phyloP scores from a whole-genome alignment of 1,140 invertebrate genomes.

The Drosophila nannoptera region DNA sequence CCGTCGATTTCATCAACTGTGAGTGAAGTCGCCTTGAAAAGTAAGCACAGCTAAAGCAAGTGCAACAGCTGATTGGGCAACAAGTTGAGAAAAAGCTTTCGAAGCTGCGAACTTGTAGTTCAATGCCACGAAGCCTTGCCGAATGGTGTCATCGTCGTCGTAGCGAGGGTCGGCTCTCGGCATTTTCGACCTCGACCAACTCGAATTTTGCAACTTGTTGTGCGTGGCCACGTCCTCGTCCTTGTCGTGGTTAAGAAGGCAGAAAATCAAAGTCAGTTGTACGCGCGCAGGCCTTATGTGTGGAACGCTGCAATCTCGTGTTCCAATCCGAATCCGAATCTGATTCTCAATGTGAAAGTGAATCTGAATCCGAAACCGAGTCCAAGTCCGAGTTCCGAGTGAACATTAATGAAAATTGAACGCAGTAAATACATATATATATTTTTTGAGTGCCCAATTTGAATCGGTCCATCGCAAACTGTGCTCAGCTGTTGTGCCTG shows the following conservation, averaged over 20 bases:
- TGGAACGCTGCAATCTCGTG: conserved; percentile 37
- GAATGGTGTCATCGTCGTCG: conserved; percentile 10
- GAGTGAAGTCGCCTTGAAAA: too few species aligned
- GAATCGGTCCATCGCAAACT: neutral
- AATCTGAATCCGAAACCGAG: neutral
- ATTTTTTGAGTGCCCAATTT: neutral
- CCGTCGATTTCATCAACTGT: too few species aligned
- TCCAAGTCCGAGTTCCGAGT: conserved; percentile 12
- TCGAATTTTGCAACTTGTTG: conserved; percentile 30
- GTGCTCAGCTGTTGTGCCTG: conserved; percentile 9
- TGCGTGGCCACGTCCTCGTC: conserved; percentile 15
- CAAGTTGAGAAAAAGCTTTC: conserved; percentile 77
- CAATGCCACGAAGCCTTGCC: conserved; percentile 57
- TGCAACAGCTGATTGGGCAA: conserved; percentile 75
- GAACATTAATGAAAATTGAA: conserved; percentile 37
- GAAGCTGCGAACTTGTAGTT: conserved; percentile 59
- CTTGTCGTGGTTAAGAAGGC: conserved; percentile 22
- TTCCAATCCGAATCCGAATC: neutral
- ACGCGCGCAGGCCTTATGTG: conserved; percentile 61
- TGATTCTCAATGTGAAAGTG: neutral
- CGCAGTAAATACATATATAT: conserved; percentile 26
- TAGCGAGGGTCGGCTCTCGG: conserved; percentile 5
- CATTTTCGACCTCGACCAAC: conserved; percentile 22
- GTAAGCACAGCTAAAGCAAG: neutral
- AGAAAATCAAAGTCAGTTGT: conserved; percentile 68